A percentile compares a stretch with the other conserved stretches of the same genome.
These are phyloP conservation scores for Hydrophis major DNA, from an alignment of 2,797 vertebrate genomes.

Conservation along the genomic window DNA sequence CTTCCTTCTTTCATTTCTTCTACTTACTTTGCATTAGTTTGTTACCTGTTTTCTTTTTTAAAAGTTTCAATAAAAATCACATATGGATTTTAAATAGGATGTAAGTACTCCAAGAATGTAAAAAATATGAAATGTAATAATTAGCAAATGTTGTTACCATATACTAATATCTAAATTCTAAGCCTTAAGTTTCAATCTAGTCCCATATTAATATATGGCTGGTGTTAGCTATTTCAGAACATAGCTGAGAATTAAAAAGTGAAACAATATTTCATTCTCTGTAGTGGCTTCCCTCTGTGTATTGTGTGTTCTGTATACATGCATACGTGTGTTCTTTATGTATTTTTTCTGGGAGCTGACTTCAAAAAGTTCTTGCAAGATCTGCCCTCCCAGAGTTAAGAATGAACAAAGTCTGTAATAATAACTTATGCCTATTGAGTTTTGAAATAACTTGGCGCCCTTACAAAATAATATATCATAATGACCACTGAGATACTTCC, in stretches of 20 bases:
- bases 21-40: background rate
- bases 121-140: background rate
- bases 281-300: background rate
- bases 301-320: background rate
- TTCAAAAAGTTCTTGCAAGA: background rate
- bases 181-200: background rate
- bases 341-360: background rate
- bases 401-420: background rate
- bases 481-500: conserved; percentile 6
- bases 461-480: conserved; percentile 24
- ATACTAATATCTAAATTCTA: background rate
- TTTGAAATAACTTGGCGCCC: background rate
- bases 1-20: background rate
- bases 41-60: background rate
- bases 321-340: background rate
- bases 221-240: background rate
- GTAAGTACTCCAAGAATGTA: background rate
- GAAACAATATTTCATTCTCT: background rate
- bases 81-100: background rate
- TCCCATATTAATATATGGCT: background rate
- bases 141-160: background rate
- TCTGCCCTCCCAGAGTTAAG: background rate
- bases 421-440: background rate
- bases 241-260: background rate
- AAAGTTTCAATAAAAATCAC: background rate